Evolutionary conservation across 2,888 invertebrate genomes (phyloP).

Genomic region (Caenorhabditis drosophilae): DNA sequence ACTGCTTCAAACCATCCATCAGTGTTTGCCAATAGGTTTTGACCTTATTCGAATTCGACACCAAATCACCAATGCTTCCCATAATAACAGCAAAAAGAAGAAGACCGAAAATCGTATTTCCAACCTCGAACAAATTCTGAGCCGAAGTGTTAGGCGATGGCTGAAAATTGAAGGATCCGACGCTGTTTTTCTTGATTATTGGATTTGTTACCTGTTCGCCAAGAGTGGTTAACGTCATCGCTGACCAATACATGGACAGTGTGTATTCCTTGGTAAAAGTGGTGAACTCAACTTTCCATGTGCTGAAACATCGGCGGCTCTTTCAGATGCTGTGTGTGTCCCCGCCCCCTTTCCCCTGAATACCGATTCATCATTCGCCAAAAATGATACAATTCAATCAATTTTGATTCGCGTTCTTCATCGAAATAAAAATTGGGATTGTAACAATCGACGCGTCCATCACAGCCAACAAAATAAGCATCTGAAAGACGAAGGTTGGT

Average conservation of each 20-base stretch:
- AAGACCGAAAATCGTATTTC: slow-evolving; percentile 52
- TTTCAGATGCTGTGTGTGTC: too few species aligned
- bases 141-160: slow-evolving; percentile 48
- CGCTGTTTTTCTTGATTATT: background rate
- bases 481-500: slow-evolving; percentile 14
- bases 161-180: slow-evolving; percentile 14
- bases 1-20: slow-evolving; percentile 51
- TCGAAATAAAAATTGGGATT: slow-evolving; percentile 29
- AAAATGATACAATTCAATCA: slow-evolving; percentile 38
- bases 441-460: slow-evolving; percentile 20
- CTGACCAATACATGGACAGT: slow-evolving; percentile 58
- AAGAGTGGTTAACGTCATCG: slow-evolving; percentile 59
- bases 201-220: slow-evolving; percentile 52
- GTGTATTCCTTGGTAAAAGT: slow-evolving; percentile 53
- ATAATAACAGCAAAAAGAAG: slow-evolving; percentile 58
- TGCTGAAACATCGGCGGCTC: too few species aligned
- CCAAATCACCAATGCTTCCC: slow-evolving; percentile 51
- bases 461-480: slow-evolving; percentile 32
- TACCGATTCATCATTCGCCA: slow-evolving; percentile 44
- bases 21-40: slow-evolving; percentile 40
- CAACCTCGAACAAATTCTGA: slow-evolving; percentile 48
- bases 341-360: too few species aligned
- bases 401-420: slow-evolving; percentile 43
- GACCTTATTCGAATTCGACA: slow-evolving; percentile 38
- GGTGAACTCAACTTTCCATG: slow-evolving; percentile 29